Evolutionary conservation across 2,113 vertebrate genomes (phyloP), one percentile per base, ranked within the genome.

Genomic region (Hippoglossus stenolepis): DNA sequence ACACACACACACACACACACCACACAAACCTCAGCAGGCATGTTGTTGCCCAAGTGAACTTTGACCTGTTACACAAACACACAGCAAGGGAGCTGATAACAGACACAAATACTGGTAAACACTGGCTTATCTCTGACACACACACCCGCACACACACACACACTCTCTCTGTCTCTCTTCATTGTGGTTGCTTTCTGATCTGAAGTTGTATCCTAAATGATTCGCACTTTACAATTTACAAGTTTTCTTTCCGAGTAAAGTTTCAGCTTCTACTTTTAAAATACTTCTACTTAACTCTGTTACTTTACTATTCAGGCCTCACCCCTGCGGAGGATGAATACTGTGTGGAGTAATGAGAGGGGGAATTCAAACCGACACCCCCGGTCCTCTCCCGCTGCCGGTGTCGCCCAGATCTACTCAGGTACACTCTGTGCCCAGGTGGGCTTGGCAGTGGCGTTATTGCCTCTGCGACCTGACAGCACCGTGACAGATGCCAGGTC

Each of bases 21-120:
- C 54, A 77, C 72, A 79, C 67, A 75, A 43, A 20, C 51, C 56
- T 53, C 78, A 35, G 72, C 40, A 54, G 81, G 77, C 72, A 43
- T 73, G 49, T 43, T 68, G 78, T 82, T 87, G 49, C 43, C n/a
- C 12, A 26, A 38, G 51, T 81, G 85, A 93, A 92, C 94, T 90
- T 86, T 94, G 89, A 92, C 92, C 89, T 72, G 80, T 80, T 89
- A 75, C 72, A 77, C 87, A 89, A 86, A 87, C 74, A 71, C 56
- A 63, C 78, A 79, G 65, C 4, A 5, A 73, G 59, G n/a, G 60
- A 67, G 79, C 79, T 45, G 84, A 92, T 91, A 93, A 89, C 57
- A 67, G 63, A 72, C 76, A 85, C 73, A 88, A 79, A 80, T n/a
- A 81, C 63, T 28, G 47, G 84, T 74, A 88, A 92, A 94, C 86